Percentiles rank a stretch among this genome's conserved stretches.
phyloP scores from a whole-genome alignment of 2,888 invertebrate species.

The Sceliomorpha sp. region DNA sequence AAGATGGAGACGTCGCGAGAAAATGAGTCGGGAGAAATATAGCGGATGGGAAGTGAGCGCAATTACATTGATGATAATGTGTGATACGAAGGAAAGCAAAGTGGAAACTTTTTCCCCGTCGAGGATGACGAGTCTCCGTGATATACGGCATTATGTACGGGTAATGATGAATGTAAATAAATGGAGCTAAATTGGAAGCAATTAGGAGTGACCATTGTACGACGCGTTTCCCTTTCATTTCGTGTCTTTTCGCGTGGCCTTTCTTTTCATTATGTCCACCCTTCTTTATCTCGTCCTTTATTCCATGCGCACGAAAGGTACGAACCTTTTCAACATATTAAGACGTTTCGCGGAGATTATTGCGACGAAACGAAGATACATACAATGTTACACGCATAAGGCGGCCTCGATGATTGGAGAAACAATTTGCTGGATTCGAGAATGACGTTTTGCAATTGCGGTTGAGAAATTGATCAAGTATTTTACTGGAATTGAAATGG shows the following conservation, averaged over 20 bases:
- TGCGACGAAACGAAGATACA: not conserved
- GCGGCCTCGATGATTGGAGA: no score
- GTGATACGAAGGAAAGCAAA: conserved; percentile 3
- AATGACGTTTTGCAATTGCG: no score
- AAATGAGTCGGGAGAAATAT: not conserved
- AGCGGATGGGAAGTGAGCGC: conserved; percentile 11
- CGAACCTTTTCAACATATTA: conserved; percentile 20
- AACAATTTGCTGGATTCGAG: no score
- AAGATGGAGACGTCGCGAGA: conserved; percentile 31
- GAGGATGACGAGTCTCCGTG: conserved; percentile 4
- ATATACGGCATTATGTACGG: conserved; percentile 19
- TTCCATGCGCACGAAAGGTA: conserved; percentile 7
- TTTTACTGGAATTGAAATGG: no score
- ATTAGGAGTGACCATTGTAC: conserved; percentile 21
- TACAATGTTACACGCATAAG: not conserved
- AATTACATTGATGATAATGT: conserved; percentile 11
- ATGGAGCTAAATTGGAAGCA: conserved; percentile 43
- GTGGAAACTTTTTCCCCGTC: conserved; percentile 13
- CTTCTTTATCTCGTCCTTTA: conserved; percentile 5
- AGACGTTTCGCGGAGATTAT: conserved; percentile 1
- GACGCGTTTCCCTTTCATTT: conserved; percentile 15
- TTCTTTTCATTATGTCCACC: conserved; percentile 29
- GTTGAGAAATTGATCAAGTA: no score
- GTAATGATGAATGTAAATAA: conserved; percentile 36
- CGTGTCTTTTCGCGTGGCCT: conserved; percentile 15